These are phyloP conservation scores for Sinocyclocheilus anshuiensis DNA, from an alignment of 2,113 vertebrate species.

Conservation along the genomic window DNA sequence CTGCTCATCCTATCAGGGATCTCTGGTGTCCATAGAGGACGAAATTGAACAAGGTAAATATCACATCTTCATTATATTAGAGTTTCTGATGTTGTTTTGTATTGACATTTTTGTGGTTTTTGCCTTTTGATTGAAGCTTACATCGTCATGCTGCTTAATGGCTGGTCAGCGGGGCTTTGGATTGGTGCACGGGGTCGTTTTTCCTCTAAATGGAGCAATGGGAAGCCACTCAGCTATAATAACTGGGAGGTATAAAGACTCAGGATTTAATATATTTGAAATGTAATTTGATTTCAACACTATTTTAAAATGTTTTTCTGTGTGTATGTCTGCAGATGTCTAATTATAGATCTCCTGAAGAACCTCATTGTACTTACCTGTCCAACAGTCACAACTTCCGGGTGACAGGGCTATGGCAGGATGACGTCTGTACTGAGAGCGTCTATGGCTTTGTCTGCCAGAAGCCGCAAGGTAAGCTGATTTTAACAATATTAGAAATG, in stretches of 20 bases:
- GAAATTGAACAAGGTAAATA: slow-evolving; percentile 91
- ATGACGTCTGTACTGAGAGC: slow-evolving; percentile 83
- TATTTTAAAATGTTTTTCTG: slow-evolving; percentile 1
- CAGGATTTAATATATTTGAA: not conserved
- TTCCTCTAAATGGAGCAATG: slow-evolving; percentile 80
- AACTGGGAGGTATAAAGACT: slow-evolving; percentile 78
- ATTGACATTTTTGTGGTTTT: not conserved
- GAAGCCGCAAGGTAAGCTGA: slow-evolving; percentile 77
- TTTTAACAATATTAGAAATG: no score
- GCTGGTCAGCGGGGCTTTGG: slow-evolving; percentile 83
- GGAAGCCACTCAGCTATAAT: slow-evolving; percentile 77
- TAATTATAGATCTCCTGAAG: slow-evolving; percentile 64
- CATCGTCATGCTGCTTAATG: slow-evolving; percentile 91
- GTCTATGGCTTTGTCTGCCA: slow-evolving; percentile 91
- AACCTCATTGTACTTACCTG: slow-evolving; percentile 81
- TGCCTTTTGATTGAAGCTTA: slow-evolving; percentile 78
- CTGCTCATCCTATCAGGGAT: slow-evolving; percentile 78
- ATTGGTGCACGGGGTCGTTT: slow-evolving; percentile 81
- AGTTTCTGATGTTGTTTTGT: not conserved
- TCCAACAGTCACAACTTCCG: slow-evolving; percentile 88
- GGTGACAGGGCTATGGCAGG: slow-evolving; percentile 92
- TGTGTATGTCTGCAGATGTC: slow-evolving; percentile 54
- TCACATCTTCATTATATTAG: not conserved
- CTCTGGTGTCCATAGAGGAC: slow-evolving; percentile 81
- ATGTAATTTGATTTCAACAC: not conserved